A percentile compares a stretch with the other conserved stretches of the same genome.
Evolutionary conservation across 37 sponge, comb jelly and placozoan species (phyloP).

Genomic region (Spongilla lacustris): DNA sequence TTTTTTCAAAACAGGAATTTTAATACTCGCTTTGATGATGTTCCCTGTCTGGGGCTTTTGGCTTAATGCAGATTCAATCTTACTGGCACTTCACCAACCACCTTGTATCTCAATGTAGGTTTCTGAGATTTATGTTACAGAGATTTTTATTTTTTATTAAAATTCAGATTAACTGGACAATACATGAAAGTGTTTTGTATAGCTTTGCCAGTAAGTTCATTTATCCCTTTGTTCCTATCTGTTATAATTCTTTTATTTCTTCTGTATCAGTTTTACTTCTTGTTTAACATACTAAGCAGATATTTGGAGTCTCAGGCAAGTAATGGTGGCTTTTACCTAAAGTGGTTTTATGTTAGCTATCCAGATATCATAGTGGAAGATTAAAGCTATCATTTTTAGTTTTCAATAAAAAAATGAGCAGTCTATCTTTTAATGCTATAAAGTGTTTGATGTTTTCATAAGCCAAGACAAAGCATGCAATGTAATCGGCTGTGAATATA

Average conservation of each 20-base stretch:
- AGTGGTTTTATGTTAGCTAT: not conserved
- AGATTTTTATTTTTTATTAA: not conserved
- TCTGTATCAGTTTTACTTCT: slow-evolving; percentile 14
- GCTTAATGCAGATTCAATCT: slow-evolving; percentile 68
- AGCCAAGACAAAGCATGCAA: too few relatives aligned
- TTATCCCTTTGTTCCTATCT: not conserved
- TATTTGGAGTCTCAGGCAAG: slow-evolving; percentile 52
- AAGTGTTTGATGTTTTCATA: too few relatives aligned
- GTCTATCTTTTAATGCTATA: too few relatives aligned
- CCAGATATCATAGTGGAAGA: too few relatives aligned
- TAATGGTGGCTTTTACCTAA: too few relatives aligned
- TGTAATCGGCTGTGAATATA: too few relatives aligned
- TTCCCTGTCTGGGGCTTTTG: slow-evolving; percentile 48
- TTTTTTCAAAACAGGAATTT: slow-evolving; percentile 29
- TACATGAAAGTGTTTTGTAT: slow-evolving; percentile 26
- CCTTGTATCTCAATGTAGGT: slow-evolving; percentile 59
- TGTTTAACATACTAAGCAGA: slow-evolving; percentile 27
- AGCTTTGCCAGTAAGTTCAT: slow-evolving; percentile 39
- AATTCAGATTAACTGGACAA: slow-evolving; percentile 19
- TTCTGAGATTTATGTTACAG: not conserved
- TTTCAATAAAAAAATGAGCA: too few relatives aligned
- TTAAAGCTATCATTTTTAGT: too few relatives aligned
- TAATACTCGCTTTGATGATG: slow-evolving; percentile 37
- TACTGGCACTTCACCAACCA: slow-evolving; percentile 55
- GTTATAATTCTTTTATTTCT: not conserved